Conservation (phyloP, 2,797 vertebrate genomes). For the Margarornis squamiger region DNA sequence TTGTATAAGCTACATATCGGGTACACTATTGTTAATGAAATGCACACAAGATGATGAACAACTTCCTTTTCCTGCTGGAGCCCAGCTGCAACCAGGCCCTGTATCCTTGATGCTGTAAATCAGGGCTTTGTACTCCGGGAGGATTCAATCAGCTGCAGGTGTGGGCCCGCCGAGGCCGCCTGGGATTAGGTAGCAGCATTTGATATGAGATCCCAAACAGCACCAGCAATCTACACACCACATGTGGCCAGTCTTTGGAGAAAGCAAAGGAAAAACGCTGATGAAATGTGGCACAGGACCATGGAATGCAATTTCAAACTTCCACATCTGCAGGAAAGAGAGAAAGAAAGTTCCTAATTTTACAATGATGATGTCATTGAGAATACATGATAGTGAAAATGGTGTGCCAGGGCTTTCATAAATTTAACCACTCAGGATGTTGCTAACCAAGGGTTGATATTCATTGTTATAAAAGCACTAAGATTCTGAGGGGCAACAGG, state of each 20-base stretch:
- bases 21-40: slow-evolving; percentile 89
- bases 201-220: slow-evolving; percentile 87
- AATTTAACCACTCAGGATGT: slow-evolving; percentile 69
- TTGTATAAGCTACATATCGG: slow-evolving; percentile 79
- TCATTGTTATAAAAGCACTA: not conserved
- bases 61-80: slow-evolving; percentile 96
- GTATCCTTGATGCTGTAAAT: slow-evolving; percentile 90
- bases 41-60: slow-evolving; percentile 93
- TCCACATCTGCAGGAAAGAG: slow-evolving; percentile 95
- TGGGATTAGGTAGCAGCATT: slow-evolving; percentile 87
- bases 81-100: slow-evolving; percentile 89
- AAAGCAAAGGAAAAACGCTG: slow-evolving; percentile 86
- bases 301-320: slow-evolving; percentile 92
- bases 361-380: slow-evolving; percentile 93
- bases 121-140: slow-evolving; percentile 95
- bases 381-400: slow-evolving; percentile 85
- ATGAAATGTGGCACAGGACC: slow-evolving; percentile 94
- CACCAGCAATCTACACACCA: slow-evolving; percentile 80
- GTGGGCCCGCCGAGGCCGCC: slow-evolving; percentile 85
- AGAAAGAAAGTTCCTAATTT: slow-evolving; percentile 91
- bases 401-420: slow-evolving; percentile 78
- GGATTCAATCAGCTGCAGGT: slow-evolving; percentile 97
- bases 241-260: slow-evolving; percentile 85
- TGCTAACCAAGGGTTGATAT: not conserved
- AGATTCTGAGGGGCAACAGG: not conserved